Evolutionary conservation across 2,888 invertebrate genomes (phyloP).

Genomic region (Ashinkailepas kermadecensis): DNA sequence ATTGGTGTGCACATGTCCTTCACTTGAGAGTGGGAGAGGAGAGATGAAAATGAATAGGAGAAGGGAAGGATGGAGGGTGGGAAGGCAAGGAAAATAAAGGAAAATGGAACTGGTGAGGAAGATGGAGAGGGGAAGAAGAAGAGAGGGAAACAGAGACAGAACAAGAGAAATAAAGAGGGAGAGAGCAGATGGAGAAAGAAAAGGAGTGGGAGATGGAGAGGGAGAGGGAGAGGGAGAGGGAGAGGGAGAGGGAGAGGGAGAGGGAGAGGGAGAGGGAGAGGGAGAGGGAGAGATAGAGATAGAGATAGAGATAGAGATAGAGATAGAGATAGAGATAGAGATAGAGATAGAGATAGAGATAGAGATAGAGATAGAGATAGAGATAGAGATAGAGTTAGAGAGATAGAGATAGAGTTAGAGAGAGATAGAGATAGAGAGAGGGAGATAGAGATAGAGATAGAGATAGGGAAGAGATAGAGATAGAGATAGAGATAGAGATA

Average conservation of each 20-base stretch:
- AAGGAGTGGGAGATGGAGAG: not conserved
- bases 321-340: slow-evolving; percentile 2
- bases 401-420: not conserved
- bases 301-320: slow-evolving; percentile 15
- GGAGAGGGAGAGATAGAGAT: not conserved
- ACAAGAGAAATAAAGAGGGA: not conserved
- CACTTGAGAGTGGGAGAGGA: not conserved
- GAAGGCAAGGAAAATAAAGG: too few species aligned
- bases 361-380: not conserved
- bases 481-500: too few species aligned
- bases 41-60: too few species aligned
- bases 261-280: too few species aligned
- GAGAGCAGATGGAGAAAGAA: not conserved
- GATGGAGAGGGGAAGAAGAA: not conserved
- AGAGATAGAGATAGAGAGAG: too few species aligned
- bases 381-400: slow-evolving; percentile 9
- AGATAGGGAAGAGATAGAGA: too few species aligned
- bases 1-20: too few species aligned
- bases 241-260: not conserved
- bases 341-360: not conserved
- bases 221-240: not conserved
- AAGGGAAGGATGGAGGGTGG: too few species aligned
- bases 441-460: too few species aligned
- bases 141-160: slow-evolving; percentile 1
- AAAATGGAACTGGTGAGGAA: too few species aligned